Evolutionary conservation across 2,113 vertebrate species (phyloP), one percentile per base, ranked within the genome.

Genomic region (Triplophysa rosa): DNA sequence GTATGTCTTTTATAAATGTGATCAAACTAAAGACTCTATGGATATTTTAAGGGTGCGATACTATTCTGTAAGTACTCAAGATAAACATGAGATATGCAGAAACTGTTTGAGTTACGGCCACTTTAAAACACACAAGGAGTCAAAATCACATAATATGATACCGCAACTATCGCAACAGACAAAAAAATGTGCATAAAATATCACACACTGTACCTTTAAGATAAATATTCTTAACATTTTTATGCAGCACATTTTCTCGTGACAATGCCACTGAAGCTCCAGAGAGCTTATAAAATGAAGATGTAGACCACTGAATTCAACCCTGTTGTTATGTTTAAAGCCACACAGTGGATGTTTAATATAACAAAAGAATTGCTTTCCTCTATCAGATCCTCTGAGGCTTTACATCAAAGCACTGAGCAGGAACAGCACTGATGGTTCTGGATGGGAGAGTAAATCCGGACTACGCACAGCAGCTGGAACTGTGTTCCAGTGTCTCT

Each of bases 351-450:
- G 52, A 14, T 68, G 14, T 45, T 83, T 59, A 80, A 24, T 65
- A 76, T 80, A 52, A 80, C 58, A 76, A 80, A 83, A 76, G 70
- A 76, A 45, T 26, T 33, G 66, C 63, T n/a, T 71, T 69, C 66
- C 65, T 80, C 49, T 71, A 66, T 80, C 72, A 76, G 70, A 75
- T 77, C 61, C 70, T 79, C 62, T 23, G 79, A 72, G 77, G 70
- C 77, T 80, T 70, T 79, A 75, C 70, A 82, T 79, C 65, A 82
- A 76, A 79, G 59, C 70, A 47, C 21, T 76, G 19, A 29, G 63
- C 45, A 68, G 42, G 52, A 81, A 79, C 63, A 65, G 80, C 68
- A 81, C 59, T 61, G 45, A 56, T 72, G 71, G 49, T 26, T 67
- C 58, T 71, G 72, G 66, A 78, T 74, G 72, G 77, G 33, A 49